Evolutionary conservation across 1,140 invertebrate genomes (phyloP).

Genomic region (Holotrichia oblita): DNA sequence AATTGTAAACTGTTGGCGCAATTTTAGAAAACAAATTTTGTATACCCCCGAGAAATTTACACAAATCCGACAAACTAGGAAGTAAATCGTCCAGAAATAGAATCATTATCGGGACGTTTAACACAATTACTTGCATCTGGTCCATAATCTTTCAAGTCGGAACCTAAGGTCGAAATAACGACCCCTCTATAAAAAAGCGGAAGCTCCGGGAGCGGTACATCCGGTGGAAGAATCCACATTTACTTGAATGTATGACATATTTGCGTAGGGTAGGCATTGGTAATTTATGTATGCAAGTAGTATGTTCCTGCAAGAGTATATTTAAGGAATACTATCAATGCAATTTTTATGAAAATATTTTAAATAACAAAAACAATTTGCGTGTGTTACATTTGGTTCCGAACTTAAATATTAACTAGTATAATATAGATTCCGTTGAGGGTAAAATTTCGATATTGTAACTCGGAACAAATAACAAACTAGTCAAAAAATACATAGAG

Average conservation of each 20-base stretch:
- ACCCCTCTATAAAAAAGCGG: not conserved
- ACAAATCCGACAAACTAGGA: not conserved
- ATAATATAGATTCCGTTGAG: no score
- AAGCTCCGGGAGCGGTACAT: constrained; percentile 21
- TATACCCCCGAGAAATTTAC: not conserved
- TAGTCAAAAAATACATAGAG: not conserved
- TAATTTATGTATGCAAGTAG: not conserved
- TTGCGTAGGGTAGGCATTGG: not conserved
- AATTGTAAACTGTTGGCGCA: no score
- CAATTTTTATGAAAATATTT: no score
- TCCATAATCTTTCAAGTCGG: not conserved
- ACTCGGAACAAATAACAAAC: not conserved
- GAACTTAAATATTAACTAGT: no score
- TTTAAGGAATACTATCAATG: not conserved
- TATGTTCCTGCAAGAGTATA: not conserved
- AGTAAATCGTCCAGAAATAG: not conserved
- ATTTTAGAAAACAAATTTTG: no score
- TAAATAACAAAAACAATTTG: no score
- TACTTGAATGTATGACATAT: not conserved
- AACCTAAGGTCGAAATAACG: not conserved
- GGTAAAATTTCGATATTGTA: not conserved
- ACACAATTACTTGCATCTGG: constrained; percentile 8
- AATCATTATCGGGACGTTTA: constrained; percentile 1
- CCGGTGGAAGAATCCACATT: constrained; percentile 3
- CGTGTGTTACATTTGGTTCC: no score